Evolutionary conservation across 2,113 vertebrate species (phyloP), one percentile per base, ranked within the genome.

Genomic region (Zosterops lateralis): DNA sequence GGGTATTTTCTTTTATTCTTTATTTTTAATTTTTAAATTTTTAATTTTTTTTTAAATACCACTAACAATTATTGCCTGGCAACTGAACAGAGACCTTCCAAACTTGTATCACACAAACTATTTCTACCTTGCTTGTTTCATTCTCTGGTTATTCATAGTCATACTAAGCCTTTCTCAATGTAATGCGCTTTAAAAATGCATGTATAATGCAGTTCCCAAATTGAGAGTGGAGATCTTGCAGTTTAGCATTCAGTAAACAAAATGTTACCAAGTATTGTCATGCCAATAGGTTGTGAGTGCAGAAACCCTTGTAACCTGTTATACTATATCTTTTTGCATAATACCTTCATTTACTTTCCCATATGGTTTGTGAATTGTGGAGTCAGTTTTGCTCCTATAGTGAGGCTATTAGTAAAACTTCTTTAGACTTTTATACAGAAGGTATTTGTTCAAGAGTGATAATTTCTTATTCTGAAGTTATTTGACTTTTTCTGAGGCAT

Each of bases 241-340:
- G 75, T 86, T 88, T 60, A 92, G 73, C 56, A 61, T 28, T 82
- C 29, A 26, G 75, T 68, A 88, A 95, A 87, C 45, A 90, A 71
- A 95, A 89, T 76, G 19, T 91, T 84, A 84, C 84, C 60, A 32
- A 40, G 28, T 85, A 61, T 45, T 96, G 73, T 89, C 60, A 62
- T 70, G 45, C 32, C 57, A 72, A 13, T 48, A 90, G 66, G 26
- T 82, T 25, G 38, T 0, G 4, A 76, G 38, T 50, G 17, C 50
- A 84, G 82, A 89, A 91, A 40, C 26, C 15, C 48, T 81, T 86
- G 44, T 68, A 84, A 86, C 68, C 44, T 92, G 47, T 62, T 87
- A 11, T 28, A 31, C 57, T 71, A 0, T 72, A 51, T 76, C 36
- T 85, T 67, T 93, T 62, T 62, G 62, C 38, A 17, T 47, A 64